phyloP scores from a whole-genome alignment of 2,113 vertebrate genomes.

The Pollachius pollachius region DNA sequence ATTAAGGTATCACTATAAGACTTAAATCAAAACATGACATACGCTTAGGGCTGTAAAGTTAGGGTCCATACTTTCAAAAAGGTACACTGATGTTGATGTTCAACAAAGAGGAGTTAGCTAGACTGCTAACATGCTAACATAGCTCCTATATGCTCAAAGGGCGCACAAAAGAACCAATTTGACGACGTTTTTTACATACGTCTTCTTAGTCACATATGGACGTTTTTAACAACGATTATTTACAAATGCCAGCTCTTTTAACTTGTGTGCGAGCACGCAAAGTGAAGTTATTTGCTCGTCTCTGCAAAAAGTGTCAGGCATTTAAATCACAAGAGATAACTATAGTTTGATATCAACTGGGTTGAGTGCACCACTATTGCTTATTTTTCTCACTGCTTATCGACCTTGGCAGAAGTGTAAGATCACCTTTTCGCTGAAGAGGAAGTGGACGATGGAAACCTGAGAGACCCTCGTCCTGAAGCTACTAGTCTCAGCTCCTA shows the following conservation, averaged over 20 bases:
- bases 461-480: neutral
- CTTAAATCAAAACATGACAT: conserved; percentile 1
- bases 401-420: too few species aligned
- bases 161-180: conserved; percentile 52
- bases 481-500: conserved; percentile 23
- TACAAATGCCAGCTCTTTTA: too few species aligned
- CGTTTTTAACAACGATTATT: too few species aligned
- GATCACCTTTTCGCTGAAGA: neutral
- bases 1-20: conserved; percentile 4
- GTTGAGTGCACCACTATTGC: too few species aligned
- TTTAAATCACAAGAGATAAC: too few species aligned
- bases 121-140: conserved; percentile 35
- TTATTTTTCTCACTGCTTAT: too few species aligned
- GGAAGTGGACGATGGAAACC: conserved; percentile 24
- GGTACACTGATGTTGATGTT: conserved; percentile 25
- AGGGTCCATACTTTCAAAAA: conserved; percentile 13
- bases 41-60: conserved; percentile 12
- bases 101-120: conserved; percentile 30
- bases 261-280: too few species aligned
- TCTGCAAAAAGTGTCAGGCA: too few species aligned
- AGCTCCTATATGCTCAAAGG: conserved; percentile 23
- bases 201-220: too few species aligned
- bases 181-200: neutral
- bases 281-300: too few species aligned
- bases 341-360: too few species aligned